Percentiles rank a stretch among this genome's conserved stretches.
Conservation (phyloP, 1,140 invertebrate genomes). For the Scaptodrosophila lebanonensis region DNA sequence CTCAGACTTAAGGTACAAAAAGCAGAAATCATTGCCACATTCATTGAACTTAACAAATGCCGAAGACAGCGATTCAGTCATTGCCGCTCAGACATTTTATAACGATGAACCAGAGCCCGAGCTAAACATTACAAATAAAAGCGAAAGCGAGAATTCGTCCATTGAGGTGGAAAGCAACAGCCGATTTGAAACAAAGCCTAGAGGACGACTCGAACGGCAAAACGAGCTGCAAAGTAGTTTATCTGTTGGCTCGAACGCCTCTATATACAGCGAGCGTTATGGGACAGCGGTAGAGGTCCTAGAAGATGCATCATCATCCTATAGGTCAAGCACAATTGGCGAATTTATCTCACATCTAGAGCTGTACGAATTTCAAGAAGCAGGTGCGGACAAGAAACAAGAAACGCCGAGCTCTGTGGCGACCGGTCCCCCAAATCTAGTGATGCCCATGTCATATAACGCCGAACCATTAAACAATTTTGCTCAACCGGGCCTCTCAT, state of each 20-base stretch:
- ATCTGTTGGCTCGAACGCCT: too few relatives aligned
- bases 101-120: too few relatives aligned
- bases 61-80: not conserved
- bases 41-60: too few relatives aligned
- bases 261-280: slow-evolving; percentile 6
- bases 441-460: too few relatives aligned
- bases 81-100: not conserved
- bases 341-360: not conserved
- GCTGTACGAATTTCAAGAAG: not conserved
- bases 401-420: too few relatives aligned
- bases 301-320: slow-evolving; percentile 14
- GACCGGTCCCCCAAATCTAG: too few relatives aligned
- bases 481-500: not conserved
- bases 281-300: not conserved
- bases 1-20: not conserved
- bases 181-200: too few relatives aligned
- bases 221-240: not conserved
- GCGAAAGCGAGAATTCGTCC: too few relatives aligned
- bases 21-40: not conserved
- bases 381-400: too few relatives aligned
- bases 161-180: too few relatives aligned
- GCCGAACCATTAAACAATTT: slow-evolving; percentile 3
- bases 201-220: slow-evolving; percentile 2
- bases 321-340: not conserved
- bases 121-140: too few relatives aligned